These are phyloP conservation scores for Sanderia malayensis DNA, from an alignment of 30 jellyfish, hydroid and myxozoan species.

Conservation along the genomic window DNA sequence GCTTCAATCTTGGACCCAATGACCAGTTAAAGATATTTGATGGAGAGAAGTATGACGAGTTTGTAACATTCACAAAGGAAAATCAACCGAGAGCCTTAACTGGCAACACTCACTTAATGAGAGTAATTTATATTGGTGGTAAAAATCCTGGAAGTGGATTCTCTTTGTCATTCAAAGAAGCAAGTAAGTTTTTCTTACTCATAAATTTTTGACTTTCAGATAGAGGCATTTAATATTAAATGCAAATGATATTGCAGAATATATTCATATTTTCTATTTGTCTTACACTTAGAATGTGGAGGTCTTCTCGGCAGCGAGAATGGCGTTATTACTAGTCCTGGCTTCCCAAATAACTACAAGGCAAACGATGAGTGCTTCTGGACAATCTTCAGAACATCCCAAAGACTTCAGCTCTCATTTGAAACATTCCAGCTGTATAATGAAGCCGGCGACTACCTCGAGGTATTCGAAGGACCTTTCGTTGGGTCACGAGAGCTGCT, in stretches of 20 bases:
- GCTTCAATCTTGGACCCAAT: constrained; percentile 37
- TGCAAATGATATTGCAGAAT: too few species aligned
- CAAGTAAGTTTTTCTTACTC: too few species aligned
- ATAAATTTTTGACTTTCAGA: too few species aligned
- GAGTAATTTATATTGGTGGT: constrained; percentile 61
- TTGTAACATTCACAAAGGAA: constrained; percentile 58
- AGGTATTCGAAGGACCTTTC: constrained; percentile 76
- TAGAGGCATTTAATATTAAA: too few species aligned
- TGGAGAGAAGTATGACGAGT: constrained; percentile 62
- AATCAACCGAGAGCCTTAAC: constrained; percentile 67
- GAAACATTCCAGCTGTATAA: constrained; percentile 32
- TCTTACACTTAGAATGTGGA: constrained; percentile 50
- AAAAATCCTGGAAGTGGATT: constrained; percentile 55
- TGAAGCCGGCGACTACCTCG: constrained; percentile 28
- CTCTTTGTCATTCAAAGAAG: constrained; percentile 47
- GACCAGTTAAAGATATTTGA: constrained; percentile 65
- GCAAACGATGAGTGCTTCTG: constrained; percentile 68
- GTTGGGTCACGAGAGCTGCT: constrained; percentile 20
- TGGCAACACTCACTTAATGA: constrained; percentile 64
- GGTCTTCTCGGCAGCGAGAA: constrained; percentile 39
- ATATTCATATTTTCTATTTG: background rate
- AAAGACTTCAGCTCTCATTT: constrained; percentile 34
- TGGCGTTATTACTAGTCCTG: constrained; percentile 65
- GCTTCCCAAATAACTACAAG: constrained; percentile 53
- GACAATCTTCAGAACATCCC: constrained; percentile 69